Base-by-base conservation (phyloP, 2,888 invertebrate genomes). In the Parnassius glacialis region DNA sequence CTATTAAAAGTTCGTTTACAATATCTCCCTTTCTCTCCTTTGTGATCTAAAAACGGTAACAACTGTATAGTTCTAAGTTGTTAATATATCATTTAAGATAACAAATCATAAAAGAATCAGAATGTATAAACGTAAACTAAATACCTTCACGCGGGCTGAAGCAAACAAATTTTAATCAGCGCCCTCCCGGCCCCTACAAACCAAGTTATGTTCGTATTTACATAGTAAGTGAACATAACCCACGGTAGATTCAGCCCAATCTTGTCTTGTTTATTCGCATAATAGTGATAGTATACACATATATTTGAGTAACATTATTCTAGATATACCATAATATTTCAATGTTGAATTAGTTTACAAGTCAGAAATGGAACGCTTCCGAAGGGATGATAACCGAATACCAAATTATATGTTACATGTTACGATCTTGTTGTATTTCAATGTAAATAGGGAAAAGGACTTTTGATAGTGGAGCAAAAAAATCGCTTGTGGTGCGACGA, bases 131-230 rank as follows among this genome's bases (percentile, higher is more conserved):
- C 45, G 7, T 51, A 11, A 52, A 56, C 52, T 56, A 52, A 52
- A 45, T 54, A 62, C 25, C 57, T 44, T 34, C 48, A 48, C 43
- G 62, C 57, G 57, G 62, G 57, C 43, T 10, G 53, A 50, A 53
- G 62, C 57, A 57, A 57, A 68, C 70, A 70, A 70, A 69, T 72
- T 70, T 69, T 67, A 71, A 71, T 73, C 69, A 70, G 61, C 65
- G 64, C 60, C 64, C 62, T 57, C 53, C 44, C 53, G 65, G 64
- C 66, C 62, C 68, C 65, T 57, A 64, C 64, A 66, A 72, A 72
- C 69, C 65, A 65, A 70, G 66, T 71, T 71, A 70, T 66, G 67
- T 64, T 56, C 57, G 62, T 69, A 70, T 71, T 73, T 70, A 70
- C 72, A 70, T 67, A 68, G 65, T 66, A 67, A 68, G 64, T 65